A percentile compares a stretch with the other conserved stretches of the same genome.
These are phyloP conservation scores for Bradypus variegatus DNA, from an alignment of 2,797 vertebrate species.

Conservation along the genomic window DNA sequence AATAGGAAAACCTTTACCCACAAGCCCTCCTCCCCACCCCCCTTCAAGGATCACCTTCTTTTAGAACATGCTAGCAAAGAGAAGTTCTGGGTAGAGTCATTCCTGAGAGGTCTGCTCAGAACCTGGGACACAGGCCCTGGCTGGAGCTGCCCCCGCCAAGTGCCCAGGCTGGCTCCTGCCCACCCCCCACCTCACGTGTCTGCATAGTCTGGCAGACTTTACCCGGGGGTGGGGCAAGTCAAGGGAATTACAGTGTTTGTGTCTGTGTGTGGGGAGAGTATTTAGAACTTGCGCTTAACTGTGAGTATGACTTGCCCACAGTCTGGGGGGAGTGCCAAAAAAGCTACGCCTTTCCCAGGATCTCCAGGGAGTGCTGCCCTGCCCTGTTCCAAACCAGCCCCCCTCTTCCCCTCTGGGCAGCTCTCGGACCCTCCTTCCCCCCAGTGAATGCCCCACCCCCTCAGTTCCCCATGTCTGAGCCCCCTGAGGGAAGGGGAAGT, in stretches of 20 bases:
- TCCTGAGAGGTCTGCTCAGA: background rate
- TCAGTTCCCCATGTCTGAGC: background rate
- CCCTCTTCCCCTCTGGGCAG: no score
- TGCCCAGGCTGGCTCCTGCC: background rate
- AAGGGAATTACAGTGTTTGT: background rate
- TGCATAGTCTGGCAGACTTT: background rate
- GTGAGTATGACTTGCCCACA: background rate
- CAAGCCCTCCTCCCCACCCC: no score
- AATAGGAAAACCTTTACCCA: background rate
- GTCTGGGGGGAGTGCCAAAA: background rate
- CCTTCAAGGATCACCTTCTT: background rate
- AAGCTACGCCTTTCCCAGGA: background rate
- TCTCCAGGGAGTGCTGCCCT: background rate
- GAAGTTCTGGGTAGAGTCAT: background rate
- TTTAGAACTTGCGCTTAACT: constrained; percentile 22
- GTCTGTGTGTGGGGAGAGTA: background rate
- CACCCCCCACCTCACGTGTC: background rate
- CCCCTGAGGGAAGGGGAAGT: background rate
- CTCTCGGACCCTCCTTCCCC: background rate
- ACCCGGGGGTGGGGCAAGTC: background rate
- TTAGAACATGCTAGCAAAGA: background rate
- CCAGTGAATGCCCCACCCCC: background rate
- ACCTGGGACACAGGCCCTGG: no score
- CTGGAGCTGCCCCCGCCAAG: background rate
- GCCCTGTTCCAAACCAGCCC: background rate